Evolutionary conservation across 2,797 vertebrate species (phyloP), one percentile per base, ranked within the genome.

Genomic region (Rhinoraja longicauda): DNA sequence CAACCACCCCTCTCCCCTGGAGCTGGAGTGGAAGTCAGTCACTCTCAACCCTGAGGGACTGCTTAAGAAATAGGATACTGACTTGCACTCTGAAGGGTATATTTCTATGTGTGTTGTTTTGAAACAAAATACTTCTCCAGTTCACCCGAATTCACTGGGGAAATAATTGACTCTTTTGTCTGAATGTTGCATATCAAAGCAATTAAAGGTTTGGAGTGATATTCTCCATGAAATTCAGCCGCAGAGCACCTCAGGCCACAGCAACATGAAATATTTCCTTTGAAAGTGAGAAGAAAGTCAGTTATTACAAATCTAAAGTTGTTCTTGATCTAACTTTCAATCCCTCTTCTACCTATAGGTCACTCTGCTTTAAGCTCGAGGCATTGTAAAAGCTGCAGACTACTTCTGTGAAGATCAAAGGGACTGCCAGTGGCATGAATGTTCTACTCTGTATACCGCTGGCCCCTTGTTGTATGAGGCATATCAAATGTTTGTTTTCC

Each of bases 401-500:
- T 53, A 91, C 39, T 12, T 26, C 88, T 91, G 70, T 91, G 90
- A 91, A 92, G 90, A 92, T 92, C 39, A 75, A 92, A 92, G 90
- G 92, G 13, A 21, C 13, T 92, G 67, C 39, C 90, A 92, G 72
- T 75, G 39, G 39, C 70, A 57, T 39, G 39, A 75, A 53, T 45
- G 70, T 75, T 75, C 72, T 92, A 39, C 53, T 73, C 39, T 92
- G 13, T 75, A 92, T 75, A 45, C 45, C 64, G 75, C 90, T 92
- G 70, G 90, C 90, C 70, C 75, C 67, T 92, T 92, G 70, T 92
- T 92, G 90, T 92, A 53, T 75, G 12, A 92, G 90, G 70, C 39
- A 92, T 75, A 92, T 92, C 90, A 92, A 92, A 75, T 92, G 90
- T 92, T 92, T 92, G 90, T 92, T 92, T 92, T 92, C 90, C 53